Evolutionary conservation across 2,888 invertebrate genomes (phyloP), one percentile per base, ranked within the genome.

Genomic region (Pegoplata infirma): DNA sequence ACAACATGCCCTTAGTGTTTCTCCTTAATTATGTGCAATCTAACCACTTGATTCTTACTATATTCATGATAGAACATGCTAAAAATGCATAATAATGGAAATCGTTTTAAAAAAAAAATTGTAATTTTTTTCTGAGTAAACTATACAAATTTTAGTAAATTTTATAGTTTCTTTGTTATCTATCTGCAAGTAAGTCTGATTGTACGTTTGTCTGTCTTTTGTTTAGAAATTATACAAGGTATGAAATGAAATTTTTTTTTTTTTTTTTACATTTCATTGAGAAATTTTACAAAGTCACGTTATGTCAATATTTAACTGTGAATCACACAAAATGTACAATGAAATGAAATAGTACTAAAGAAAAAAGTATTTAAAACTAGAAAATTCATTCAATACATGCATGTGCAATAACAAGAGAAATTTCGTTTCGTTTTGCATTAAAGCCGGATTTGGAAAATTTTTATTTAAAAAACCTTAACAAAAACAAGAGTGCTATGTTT

Each of bases 211-310:
- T 28, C 14, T 32, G 23, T 32, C 36, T 44, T 53, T 10, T 14
- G 17, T 40, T 75, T 55, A 59, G 46, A 67, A 74, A 67, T 74
- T 61, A 61, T 36, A 40, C 47, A 55, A 53, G 46, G 75, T 49
- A 56, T 68, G 49, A 44, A 55, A 40, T 40, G 36, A 40, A 40
- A 40, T 63, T 55, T 73, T n/a, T n/a, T n/a, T n/a, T n/a, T n/a
- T n/a, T n/a, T n/a, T n/a, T n/a, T 69, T 66, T 66, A 49, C 66
- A 75, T 74, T 79, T 79, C 59, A 79, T 74, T 79, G 69, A 66
- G 51, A 71, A 79, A 79, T 79, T 74, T 79, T 55, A 61, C 47
- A 66, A 75, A 74, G 78, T 79, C 78, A 79, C 78, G 78, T 79
- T 69, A 75, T 66, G 78, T 66, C 74, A 79, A 79, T 79, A 79